These are phyloP conservation scores for Hippopotamus amphibius DNA, from an alignment of 2,113 vertebrate species.

Conservation along the genomic window DNA sequence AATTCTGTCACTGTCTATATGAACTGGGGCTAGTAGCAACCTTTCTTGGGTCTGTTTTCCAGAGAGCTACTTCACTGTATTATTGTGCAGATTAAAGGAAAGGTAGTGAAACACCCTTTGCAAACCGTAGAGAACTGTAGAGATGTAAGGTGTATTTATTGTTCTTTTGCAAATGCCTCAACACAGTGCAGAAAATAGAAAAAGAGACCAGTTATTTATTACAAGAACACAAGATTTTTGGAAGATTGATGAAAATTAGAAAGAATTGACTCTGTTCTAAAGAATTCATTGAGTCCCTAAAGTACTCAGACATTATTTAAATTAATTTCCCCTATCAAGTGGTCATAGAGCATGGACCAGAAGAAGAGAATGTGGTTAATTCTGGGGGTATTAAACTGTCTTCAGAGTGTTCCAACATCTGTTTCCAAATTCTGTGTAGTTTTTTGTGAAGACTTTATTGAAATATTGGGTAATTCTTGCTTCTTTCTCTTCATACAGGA, in stretches of 20 bases:
- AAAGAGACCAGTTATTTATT: neutral
- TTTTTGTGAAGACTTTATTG: neutral
- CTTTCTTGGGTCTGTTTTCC: neutral
- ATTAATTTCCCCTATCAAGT: neutral
- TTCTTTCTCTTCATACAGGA: neutral
- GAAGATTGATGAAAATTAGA: neutral
- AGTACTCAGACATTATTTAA: conserved; percentile 14
- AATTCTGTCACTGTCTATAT: neutral
- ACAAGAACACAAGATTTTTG: neutral
- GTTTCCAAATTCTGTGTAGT: neutral
- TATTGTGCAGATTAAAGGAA: neutral
- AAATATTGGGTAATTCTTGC: neutral
- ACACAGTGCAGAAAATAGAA: neutral
- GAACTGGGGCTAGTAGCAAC: neutral
- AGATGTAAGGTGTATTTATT: neutral
- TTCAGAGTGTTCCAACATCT: conserved; percentile 20
- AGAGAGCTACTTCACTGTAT: neutral
- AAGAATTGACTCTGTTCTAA: neutral
- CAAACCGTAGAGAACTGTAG: neutral
- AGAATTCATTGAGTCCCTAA: conserved; percentile 9
- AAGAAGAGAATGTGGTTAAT: neutral
- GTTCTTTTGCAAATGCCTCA: neutral
- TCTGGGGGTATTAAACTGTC: neutral
- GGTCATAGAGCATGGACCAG: neutral
- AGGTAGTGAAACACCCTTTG: neutral